Conservation (phyloP, 2,113 vertebrate genomes). For the Oceanodroma tethys region DNA sequence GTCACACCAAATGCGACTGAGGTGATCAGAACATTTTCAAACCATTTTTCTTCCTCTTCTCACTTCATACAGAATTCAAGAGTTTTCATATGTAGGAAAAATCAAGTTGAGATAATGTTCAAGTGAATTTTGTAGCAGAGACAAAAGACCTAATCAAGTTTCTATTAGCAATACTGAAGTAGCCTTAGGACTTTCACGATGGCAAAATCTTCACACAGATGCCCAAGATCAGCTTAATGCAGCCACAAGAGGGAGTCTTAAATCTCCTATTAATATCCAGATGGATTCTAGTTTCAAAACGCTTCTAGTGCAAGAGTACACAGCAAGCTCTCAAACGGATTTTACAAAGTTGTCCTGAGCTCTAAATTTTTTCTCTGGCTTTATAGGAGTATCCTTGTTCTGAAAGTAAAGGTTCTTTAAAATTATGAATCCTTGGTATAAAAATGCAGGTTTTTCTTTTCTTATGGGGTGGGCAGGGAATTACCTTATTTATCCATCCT, state of each 20-base stretch:
- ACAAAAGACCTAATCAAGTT: neutral
- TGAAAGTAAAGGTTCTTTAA: neutral
- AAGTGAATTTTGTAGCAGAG: neutral
- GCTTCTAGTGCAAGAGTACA: neutral
- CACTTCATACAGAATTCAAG: neutral
- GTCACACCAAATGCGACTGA: neutral
- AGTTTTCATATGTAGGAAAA: neutral
- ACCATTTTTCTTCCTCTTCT: neutral
- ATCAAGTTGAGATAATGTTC: neutral
- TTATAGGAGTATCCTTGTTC: neutral
- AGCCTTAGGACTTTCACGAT: neutral
- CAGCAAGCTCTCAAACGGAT: neutral
- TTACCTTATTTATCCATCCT: no score
- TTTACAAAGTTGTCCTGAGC: neutral
- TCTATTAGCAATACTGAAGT: neutral
- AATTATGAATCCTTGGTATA: neutral
- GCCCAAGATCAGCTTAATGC: neutral
- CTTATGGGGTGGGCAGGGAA: neutral
- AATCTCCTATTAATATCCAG: neutral
- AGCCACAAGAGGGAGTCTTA: slow-evolving; percentile 68
- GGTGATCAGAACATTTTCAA: neutral
- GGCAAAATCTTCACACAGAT: neutral
- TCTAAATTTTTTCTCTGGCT: neutral
- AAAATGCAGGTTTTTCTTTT: neutral
- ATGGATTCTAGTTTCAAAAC: neutral